Percentiles rank a stretch among this genome's conserved stretches.
These are phyloP conservation scores for Slavum lentiscoides DNA, from an alignment of 2,888 invertebrate genomes.

Conservation along the genomic window DNA sequence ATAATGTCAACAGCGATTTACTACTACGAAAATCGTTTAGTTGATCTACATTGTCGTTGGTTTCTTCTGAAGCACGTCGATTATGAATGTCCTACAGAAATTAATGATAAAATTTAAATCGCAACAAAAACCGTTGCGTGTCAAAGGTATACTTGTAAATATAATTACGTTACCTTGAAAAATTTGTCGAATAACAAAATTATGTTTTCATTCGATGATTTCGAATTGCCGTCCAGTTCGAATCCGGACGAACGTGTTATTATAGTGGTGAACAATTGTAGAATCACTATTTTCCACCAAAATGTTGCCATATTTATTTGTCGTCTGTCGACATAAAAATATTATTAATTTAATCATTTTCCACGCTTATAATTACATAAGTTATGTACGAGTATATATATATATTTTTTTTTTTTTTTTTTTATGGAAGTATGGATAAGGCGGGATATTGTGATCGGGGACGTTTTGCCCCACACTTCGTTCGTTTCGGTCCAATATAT, in stretches of 20 bases:
- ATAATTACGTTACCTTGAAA: slow-evolving; percentile 36
- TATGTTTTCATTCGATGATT: slow-evolving; percentile 22
- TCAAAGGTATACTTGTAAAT: not conserved
- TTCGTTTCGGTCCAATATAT: no score
- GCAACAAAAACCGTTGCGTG: not conserved
- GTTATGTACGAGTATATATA: no score
- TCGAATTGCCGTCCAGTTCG: not conserved
- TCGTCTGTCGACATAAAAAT: not conserved
- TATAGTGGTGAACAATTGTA: slow-evolving; percentile 18
- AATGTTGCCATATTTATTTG: slow-evolving; percentile 11
- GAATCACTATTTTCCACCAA: slow-evolving; percentile 21
- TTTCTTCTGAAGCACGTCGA: not conserved
- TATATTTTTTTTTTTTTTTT: no score
- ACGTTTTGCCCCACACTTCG: no score
- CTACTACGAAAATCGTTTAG: not conserved
- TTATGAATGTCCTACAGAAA: slow-evolving; percentile 31
- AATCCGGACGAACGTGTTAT: not conserved
- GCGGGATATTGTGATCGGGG: not conserved
- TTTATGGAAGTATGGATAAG: not conserved
- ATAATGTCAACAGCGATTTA: not conserved
- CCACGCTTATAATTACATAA: not conserved
- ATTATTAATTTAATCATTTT: not conserved
- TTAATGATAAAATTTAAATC: not conserved
- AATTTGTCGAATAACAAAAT: slow-evolving; percentile 5
- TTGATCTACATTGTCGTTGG: not conserved